These are phyloP conservation scores for Protaetia brevitarsis DNA, from an alignment of 1,140 invertebrate genomes.

Conservation along the genomic window DNA sequence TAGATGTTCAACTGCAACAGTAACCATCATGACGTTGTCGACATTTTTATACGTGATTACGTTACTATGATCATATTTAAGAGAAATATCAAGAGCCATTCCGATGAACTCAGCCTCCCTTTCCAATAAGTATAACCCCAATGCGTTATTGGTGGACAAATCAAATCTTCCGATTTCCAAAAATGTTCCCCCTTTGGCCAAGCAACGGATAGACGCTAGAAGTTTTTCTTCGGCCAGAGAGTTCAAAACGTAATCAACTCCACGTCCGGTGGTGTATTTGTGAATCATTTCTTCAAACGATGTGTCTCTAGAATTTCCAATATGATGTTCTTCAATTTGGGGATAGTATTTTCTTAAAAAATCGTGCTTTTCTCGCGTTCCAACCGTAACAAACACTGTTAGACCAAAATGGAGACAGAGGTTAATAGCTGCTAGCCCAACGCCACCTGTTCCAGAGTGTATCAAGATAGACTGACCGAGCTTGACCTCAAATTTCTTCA, in stretches of 20 bases:
- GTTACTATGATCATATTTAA: slow-evolving; percentile 39
- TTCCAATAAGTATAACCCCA: slow-evolving; percentile 73
- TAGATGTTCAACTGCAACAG: background rate
- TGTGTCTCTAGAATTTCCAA: slow-evolving; percentile 61
- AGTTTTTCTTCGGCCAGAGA: slow-evolving; percentile 66
- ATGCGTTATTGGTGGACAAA: slow-evolving; percentile 59
- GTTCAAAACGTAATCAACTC: slow-evolving; percentile 66
- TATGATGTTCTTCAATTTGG: slow-evolving; percentile 46
- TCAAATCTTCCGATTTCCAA: slow-evolving; percentile 79
- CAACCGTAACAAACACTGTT: slow-evolving; percentile 69
- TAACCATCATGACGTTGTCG: background rate
- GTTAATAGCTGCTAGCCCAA: slow-evolving; percentile 76
- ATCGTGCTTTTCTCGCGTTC: slow-evolving; percentile 65
- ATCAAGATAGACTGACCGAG: slow-evolving; percentile 53
- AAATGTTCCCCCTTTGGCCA: slow-evolving; percentile 67
- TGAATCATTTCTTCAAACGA: slow-evolving; percentile 60
- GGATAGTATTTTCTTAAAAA: slow-evolving; percentile 55
- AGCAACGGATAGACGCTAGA: slow-evolving; percentile 72
- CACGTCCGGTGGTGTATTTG: slow-evolving; percentile 56
- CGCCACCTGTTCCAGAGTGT: slow-evolving; percentile 73
- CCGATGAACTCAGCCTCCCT: slow-evolving; percentile 84
- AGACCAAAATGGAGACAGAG: slow-evolving; percentile 64
- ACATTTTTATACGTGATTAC: background rate
- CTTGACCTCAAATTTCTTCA: background rate
- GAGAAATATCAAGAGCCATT: slow-evolving; percentile 76